These are phyloP conservation scores for Setophaga coronata DNA, from an alignment of 2,113 vertebrate genomes.

Conservation along the genomic window DNA sequence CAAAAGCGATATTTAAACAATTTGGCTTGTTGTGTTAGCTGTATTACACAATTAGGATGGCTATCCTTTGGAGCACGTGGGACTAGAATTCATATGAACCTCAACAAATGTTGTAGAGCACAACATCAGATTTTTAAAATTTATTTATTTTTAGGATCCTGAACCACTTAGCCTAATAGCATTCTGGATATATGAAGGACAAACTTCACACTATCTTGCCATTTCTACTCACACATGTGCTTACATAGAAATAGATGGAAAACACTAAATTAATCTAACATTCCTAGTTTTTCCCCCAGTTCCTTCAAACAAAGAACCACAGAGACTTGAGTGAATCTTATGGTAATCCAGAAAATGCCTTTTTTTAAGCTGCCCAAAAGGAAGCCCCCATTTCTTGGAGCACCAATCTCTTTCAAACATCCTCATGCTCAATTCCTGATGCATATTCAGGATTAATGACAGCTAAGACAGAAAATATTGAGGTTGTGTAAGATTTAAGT, in stretches of 20 bases:
- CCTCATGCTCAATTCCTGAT: not conserved
- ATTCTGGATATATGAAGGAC: not conserved
- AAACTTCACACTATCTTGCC: not conserved
- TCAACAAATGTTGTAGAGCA: not conserved
- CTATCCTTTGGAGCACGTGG: not conserved
- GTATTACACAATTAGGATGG: not conserved
- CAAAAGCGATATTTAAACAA: not conserved
- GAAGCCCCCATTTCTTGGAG: not conserved
- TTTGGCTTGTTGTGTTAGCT: not conserved
- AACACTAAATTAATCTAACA: not conserved
- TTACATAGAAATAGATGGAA: fast-evolving
- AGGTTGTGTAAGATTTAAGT: not conserved
- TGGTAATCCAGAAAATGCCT: fast-evolving
- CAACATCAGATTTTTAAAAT: not conserved
- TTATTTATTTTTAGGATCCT: not conserved
- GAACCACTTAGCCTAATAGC: not conserved
- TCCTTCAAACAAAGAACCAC: not conserved
- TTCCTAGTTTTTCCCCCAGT: fast-evolving
- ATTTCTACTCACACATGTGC: not conserved
- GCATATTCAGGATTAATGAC: not conserved
- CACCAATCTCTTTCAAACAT: not conserved
- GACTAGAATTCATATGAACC: not conserved
- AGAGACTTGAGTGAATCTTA: not conserved
- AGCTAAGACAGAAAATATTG: not conserved
- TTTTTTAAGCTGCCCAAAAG: not conserved